These are phyloP conservation scores for Nesidiocoris tenuis DNA, from an alignment of 2,888 invertebrate genomes.

Conservation along the genomic window DNA sequence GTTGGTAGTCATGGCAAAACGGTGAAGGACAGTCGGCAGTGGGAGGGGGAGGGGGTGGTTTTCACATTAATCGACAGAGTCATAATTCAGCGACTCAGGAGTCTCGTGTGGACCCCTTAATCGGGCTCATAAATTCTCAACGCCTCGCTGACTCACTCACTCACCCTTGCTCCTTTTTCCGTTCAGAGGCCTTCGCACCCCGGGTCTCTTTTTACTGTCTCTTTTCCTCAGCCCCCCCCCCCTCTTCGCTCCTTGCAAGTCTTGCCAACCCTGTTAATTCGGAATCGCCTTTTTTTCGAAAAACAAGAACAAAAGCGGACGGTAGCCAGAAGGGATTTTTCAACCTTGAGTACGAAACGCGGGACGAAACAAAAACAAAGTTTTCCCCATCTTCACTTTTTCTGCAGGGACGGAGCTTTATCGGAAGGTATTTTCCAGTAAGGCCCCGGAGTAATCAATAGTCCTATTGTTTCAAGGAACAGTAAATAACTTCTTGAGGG, in stretches of 20 bases:
- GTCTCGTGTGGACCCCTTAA: slow-evolving; percentile 45
- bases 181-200: background rate
- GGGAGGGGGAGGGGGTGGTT: slow-evolving; percentile 12
- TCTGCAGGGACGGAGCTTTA: slow-evolving; percentile 8
- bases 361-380: slow-evolving; percentile 16
- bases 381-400: background rate
- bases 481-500: slow-evolving; percentile 38
- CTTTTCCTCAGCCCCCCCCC: slow-evolving; percentile 4
- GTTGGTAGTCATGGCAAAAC: background rate
- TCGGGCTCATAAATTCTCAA: slow-evolving; percentile 48
- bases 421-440: slow-evolving; percentile 43
- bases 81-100: slow-evolving; percentile 44
- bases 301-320: slow-evolving; percentile 17
- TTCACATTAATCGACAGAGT: slow-evolving; percentile 46
- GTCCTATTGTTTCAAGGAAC: slow-evolving; percentile 43
- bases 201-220: slow-evolving; percentile 23
- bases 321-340: slow-evolving; percentile 4
- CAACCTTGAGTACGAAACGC: slow-evolving; percentile 3
- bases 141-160: slow-evolving; percentile 45
- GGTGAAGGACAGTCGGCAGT: background rate
- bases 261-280: slow-evolving; percentile 39
- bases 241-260: background rate
- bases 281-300: slow-evolving; percentile 12
- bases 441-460: slow-evolving; percentile 46
- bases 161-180: slow-evolving; percentile 39